Conservation (phyloP, 2,113 vertebrate species). For the Ceyx cyanopectus region DNA sequence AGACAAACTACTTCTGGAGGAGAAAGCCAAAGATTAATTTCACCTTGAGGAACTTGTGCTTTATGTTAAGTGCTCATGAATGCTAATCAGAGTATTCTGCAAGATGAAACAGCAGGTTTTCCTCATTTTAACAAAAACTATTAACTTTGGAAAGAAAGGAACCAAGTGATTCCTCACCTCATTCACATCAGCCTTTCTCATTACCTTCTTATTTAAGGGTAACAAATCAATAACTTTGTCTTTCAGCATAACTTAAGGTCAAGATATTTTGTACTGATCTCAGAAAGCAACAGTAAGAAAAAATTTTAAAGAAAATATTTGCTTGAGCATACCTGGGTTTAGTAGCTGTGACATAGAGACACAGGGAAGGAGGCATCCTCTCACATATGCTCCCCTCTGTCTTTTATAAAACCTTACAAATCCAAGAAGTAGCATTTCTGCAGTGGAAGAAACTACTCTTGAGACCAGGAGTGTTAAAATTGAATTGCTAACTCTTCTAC, state of each 20-base stretch:
- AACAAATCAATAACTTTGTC: background rate
- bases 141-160: background rate
- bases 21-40: conserved; percentile 1
- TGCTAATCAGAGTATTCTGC: background rate
- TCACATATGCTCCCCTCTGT: accelerated
- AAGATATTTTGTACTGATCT: background rate
- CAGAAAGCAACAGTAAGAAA: background rate
- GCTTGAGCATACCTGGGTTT: background rate
- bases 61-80: background rate
- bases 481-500: background rate
- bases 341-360: background rate
- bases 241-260: background rate
- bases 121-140: background rate
- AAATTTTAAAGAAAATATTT: background rate
- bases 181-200: background rate
- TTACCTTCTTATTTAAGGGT: background rate
- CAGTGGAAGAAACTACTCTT: background rate
- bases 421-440: background rate
- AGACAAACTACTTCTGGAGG: background rate
- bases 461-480: background rate
- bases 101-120: conserved; percentile 31
- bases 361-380: background rate
- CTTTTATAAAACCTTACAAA: background rate
- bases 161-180: background rate
- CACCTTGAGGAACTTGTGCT: background rate